Conservation (phyloP, 1,140 invertebrate species). For the Acyrthosiphon pisum region DNA sequence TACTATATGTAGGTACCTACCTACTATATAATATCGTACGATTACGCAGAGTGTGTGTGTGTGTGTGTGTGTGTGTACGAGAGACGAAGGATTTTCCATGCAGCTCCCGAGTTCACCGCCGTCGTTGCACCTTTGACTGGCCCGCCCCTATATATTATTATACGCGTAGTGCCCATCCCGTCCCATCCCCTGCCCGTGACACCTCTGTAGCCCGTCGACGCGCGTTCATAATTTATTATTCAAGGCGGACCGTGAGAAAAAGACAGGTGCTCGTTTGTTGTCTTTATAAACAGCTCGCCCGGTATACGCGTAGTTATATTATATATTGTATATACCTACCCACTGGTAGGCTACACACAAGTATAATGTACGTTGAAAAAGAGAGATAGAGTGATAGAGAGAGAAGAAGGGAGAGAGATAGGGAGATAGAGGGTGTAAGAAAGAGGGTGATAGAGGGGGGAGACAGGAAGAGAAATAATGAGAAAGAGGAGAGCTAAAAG, state of each 20-base stretch:
- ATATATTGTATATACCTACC: neutral
- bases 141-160: neutral
- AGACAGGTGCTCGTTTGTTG: slow-evolving; percentile 35
- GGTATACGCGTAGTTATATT: neutral
- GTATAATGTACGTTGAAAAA: neutral
- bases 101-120: neutral
- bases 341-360: neutral
- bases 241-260: slow-evolving; percentile 45
- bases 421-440: no score
- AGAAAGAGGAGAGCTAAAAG: neutral
- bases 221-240: slow-evolving; percentile 42
- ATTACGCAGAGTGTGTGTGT: neutral
- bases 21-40: neutral
- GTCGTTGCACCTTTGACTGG: neutral
- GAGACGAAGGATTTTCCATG: neutral
- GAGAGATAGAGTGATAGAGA: no score
- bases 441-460: no score
- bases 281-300: slow-evolving; percentile 38
- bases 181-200: rapidly evolving
- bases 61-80: neutral
- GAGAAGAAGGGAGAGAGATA: no score
- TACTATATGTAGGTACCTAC: neutral
- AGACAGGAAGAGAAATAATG: no score
- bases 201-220: no score
- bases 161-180: neutral